Base-by-base conservation (phyloP, 2,113 vertebrate species). In the Geococcyx californianus region DNA sequence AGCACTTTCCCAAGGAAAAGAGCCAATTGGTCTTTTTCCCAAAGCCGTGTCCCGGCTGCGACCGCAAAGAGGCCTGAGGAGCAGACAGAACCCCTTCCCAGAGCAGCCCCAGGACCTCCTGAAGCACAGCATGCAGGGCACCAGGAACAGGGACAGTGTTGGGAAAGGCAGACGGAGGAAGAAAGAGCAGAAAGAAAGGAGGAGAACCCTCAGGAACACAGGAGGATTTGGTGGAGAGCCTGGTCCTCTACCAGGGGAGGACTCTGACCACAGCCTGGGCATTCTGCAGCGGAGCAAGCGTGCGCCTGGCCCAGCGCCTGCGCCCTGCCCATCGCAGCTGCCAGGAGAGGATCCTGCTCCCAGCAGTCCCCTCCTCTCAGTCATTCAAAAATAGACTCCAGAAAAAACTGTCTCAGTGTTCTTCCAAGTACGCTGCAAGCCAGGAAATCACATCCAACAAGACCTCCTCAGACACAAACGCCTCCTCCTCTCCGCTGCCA, bases 381-480 rank as follows among this genome's bases (percentile, higher is more conserved):
- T 81, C 89, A 91, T 81, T 90, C 92, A 87, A 90, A 96, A 95
- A 93, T 44, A 95, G 88, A 92, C n/a, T 51, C 42, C 40, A 93
- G 67, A 75, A 80, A 51, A 67, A 95, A 85, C 42, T 0, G 0
- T 54, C 79, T 77, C 90, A 33, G 91, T 94, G 88, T 85, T 96
- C 95, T 96, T 78, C 89, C 90, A 92, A 91, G 84, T 31, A 29
- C 2, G 0, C 7, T 64, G 49, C 82, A 67, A 91, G 95, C 78
- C 96, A 94, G 88, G 64, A 80, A 93, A 90, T n/a, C 6, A 1
- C 70, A 82, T 69, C 94, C 87, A 94, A 51, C 76, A 21, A 79
- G 77, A 72, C 45, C 82, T 94, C 92, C 40, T 82, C 87, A 82
- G 36, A 33, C 55, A 60, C 64, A 29, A 84, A 75, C 15, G 33